Conservation (phyloP, 1,140 invertebrate species). For the Hyphantria cunea region DNA sequence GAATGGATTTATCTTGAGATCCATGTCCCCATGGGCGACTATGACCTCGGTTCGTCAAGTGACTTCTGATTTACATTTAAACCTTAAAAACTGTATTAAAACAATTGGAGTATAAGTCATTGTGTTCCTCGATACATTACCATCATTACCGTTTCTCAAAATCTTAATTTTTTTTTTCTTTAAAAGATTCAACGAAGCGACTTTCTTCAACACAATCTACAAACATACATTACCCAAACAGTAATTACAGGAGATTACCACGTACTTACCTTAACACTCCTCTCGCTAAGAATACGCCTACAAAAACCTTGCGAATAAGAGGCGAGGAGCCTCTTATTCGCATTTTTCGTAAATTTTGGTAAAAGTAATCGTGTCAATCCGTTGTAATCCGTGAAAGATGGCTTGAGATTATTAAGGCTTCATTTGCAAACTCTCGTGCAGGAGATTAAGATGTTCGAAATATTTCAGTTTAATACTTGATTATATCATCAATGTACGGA, state of each 20-base stretch:
- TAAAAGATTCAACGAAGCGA: too few species aligned
- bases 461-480: constrained; percentile 23
- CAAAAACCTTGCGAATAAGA: constrained; percentile 1
- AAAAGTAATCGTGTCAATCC: constrained; percentile 38
- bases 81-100: too few species aligned
- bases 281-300: neutral
- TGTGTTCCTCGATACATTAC: too few species aligned
- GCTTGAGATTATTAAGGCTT: constrained; percentile 42
- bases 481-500: constrained; percentile 22
- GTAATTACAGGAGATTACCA: neutral
- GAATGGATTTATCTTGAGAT: too few species aligned
- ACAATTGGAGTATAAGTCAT: too few species aligned
- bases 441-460: constrained; percentile 41
- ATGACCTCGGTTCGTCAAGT: too few species aligned
- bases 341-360: constrained; percentile 18
- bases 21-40: neutral
- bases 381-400: constrained; percentile 43
- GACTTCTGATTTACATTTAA: too few species aligned
- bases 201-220: neutral
- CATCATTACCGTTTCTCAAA: too few species aligned
- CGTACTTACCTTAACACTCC: constrained; percentile 3
- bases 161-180: too few species aligned
- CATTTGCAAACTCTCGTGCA: constrained; percentile 45
- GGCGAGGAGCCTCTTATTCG: constrained; percentile 9
- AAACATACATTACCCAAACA: neutral